A percentile compares a stretch with the other conserved stretches of the same genome.
phyloP scores from a whole-genome alignment of 2,797 vertebrate genomes.

The Xerus rutilus region DNA sequence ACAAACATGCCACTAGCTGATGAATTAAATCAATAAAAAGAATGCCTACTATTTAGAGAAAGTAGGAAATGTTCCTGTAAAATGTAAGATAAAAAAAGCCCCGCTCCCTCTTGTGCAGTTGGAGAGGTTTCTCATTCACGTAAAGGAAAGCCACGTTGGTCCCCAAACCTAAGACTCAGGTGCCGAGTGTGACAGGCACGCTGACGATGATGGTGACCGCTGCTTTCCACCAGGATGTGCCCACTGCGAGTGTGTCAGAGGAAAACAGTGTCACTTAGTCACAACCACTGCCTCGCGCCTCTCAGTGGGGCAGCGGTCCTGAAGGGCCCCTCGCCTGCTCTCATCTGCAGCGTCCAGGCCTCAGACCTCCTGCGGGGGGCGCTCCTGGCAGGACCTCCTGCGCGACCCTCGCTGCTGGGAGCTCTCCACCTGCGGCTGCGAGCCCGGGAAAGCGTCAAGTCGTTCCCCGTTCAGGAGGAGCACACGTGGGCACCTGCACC shows the following conservation, averaged over 20 bases:
- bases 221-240: rapidly evolving
- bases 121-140: not conserved
- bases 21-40: slow-evolving; percentile 81
- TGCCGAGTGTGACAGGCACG: not conserved
- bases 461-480: not conserved
- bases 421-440: rapidly evolving
- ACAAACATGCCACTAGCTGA: not conserved
- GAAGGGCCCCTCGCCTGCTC: not conserved
- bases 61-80: slow-evolving; percentile 73
- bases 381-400: not conserved
- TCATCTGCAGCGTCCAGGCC: not conserved
- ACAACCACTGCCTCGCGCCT: not conserved
- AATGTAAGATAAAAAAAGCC: slow-evolving; percentile 58
- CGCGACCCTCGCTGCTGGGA: not conserved
- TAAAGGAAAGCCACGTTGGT: not conserved
- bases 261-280: no score
- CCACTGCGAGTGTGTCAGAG: rapidly evolving
- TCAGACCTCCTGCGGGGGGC: rapidly evolving
- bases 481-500: not conserved
- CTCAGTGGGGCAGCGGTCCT: not conserved
- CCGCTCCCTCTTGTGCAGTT: not conserved
- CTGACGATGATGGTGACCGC: rapidly evolving
- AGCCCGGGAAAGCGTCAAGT: not conserved
- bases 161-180: no score
- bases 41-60: slow-evolving; percentile 57